A percentile compares a stretch with the other conserved stretches of the same genome.
Evolutionary conservation across 2,888 invertebrate genomes (phyloP).

Genomic region (Synergus laeviventris): DNA sequence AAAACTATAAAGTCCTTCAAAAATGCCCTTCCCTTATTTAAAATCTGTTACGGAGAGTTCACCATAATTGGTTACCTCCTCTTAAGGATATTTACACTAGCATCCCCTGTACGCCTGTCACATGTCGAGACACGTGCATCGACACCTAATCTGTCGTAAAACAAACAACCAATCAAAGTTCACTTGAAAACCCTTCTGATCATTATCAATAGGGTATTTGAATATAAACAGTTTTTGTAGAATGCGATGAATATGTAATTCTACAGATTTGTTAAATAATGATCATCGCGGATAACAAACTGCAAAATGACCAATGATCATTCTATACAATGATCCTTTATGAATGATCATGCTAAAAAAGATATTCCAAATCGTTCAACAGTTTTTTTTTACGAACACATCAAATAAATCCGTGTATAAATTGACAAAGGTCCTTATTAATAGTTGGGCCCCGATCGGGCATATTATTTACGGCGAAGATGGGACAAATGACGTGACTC

Average conservation of each 20-base stretch:
- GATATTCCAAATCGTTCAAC: no score
- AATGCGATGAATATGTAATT: background rate
- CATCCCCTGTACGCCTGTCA: constrained; percentile 64
- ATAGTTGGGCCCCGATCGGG: no score
- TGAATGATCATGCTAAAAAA: no score
- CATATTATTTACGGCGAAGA: no score
- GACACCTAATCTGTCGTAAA: constrained; percentile 65
- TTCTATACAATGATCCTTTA: no score
- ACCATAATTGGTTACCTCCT: background rate
- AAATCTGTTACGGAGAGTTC: background rate
- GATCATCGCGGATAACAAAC: no score
- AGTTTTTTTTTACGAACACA: no score
- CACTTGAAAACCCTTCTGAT: constrained; percentile 49
- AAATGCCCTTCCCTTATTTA: background rate
- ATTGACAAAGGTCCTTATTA: no score
- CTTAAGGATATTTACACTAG: constrained; percentile 16
- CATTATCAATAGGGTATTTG: background rate
- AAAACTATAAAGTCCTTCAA: background rate
- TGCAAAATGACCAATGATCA: no score
- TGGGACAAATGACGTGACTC: no score
- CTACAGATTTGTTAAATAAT: background rate
- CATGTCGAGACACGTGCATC: constrained; percentile 71
- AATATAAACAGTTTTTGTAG: constrained; percentile 22
- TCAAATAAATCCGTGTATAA: no score
- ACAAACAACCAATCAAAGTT: constrained; percentile 68